These are phyloP conservation scores for Xestobium rufovillosum DNA, from an alignment of 2,888 invertebrate species.

Conservation along the genomic window DNA sequence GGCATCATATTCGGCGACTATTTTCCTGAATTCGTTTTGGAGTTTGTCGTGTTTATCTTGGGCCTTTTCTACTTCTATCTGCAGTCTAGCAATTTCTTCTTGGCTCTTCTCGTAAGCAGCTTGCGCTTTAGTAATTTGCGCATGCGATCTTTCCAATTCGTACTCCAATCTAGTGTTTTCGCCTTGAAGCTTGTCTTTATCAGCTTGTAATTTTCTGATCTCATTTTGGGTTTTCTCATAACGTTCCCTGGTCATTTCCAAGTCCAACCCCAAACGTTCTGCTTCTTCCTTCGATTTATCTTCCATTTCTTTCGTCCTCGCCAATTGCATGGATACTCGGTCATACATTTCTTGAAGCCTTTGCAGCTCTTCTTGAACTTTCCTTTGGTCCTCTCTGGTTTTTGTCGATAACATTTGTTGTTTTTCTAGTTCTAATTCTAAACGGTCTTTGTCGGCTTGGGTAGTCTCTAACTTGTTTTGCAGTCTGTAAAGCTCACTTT, in stretches of 20 bases:
- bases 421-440: slow-evolving; percentile 81
- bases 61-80: slow-evolving; percentile 82
- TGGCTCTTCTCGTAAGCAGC: slow-evolving; percentile 81
- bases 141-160: slow-evolving; percentile 79
- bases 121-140: slow-evolving; percentile 78
- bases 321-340: slow-evolving; percentile 74
- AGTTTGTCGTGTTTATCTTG: slow-evolving; percentile 85
- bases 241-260: slow-evolving; percentile 81
- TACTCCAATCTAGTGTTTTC: slow-evolving; percentile 80
- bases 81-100: slow-evolving; percentile 80
- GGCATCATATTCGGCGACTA: slow-evolving; percentile 71
- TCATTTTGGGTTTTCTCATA: slow-evolving; percentile 85
- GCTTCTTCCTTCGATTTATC: slow-evolving; percentile 84
- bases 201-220: slow-evolving; percentile 70
- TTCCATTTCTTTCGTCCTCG: slow-evolving; percentile 81
- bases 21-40: slow-evolving; percentile 71
- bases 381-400: slow-evolving; percentile 76
- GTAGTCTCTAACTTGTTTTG: slow-evolving; percentile 83
- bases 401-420: slow-evolving; percentile 71
- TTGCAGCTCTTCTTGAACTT: slow-evolving; percentile 78
- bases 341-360: slow-evolving; percentile 85
- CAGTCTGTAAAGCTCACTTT: slow-evolving; percentile 81
- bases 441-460: slow-evolving; percentile 79
- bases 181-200: slow-evolving; percentile 76
- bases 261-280: slow-evolving; percentile 67